Percentiles rank a stretch among this genome's conserved stretches.
phyloP scores from a whole-genome alignment of 2,888 invertebrate genomes.

The Epistrophella euchroma region DNA sequence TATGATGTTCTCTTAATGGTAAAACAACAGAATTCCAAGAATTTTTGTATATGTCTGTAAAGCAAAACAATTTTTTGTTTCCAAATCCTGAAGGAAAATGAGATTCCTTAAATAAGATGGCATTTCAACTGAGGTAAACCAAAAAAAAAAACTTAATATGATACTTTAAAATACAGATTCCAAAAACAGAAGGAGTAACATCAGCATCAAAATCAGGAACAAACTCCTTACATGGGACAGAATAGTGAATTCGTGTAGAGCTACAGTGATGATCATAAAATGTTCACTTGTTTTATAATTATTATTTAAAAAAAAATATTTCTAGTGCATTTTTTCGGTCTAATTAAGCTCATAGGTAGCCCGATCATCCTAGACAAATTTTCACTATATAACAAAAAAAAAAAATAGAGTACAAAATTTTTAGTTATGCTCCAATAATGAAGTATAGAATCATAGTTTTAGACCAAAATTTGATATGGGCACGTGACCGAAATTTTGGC shows the following conservation, averaged over 20 bases:
- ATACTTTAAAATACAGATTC: conserved; percentile 2
- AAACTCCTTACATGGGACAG: background rate
- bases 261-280: background rate
- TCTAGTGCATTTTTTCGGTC: no score
- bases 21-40: background rate
- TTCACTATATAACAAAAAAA: no score
- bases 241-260: background rate
- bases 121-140: background rate
- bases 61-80: background rate
- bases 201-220: background rate
- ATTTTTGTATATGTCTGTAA: background rate
- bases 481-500: no score
- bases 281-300: background rate
- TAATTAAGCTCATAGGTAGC: no score
- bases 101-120: background rate
- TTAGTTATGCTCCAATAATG: no score
- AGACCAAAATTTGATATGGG: no score
- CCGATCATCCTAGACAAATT: no score
- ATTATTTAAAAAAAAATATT: no score
- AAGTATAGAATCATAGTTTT: no score
- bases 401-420: no score
- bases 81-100: background rate
- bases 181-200: conserved; percentile 8
- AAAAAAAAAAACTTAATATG: background rate
- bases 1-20: background rate